A percentile compares a stretch with the other conserved stretches of the same genome.
Conservation (phyloP, 2,888 invertebrate genomes). For the Rotaria sp. region DNA sequence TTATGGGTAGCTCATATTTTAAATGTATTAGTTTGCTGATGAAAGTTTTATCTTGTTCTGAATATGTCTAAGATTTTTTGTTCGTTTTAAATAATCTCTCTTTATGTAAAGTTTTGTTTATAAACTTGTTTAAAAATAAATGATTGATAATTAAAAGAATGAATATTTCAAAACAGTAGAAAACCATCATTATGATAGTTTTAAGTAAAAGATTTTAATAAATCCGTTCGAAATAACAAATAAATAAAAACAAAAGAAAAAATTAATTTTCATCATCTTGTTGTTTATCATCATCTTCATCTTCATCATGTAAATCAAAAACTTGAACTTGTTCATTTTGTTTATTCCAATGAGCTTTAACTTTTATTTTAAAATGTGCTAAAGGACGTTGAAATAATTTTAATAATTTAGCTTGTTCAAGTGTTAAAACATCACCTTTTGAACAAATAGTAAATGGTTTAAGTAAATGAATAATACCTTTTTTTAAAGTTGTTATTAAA, state of each 20-base stretch:
- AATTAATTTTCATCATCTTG: constrained; percentile 19
- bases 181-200: neutral
- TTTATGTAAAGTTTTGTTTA: too few species aligned
- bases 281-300: neutral
- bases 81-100: too few species aligned
- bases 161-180: neutral
- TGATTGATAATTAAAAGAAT: neutral
- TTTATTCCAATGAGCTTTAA: constrained; percentile 74
- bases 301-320: constrained; percentile 32
- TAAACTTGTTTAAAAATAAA: too few species aligned
- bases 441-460: constrained; percentile 78
- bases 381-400: constrained; percentile 73
- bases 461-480: constrained; percentile 69
- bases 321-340: constrained; percentile 55
- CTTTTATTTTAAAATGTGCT: constrained; percentile 73
- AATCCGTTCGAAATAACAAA: neutral
- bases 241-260: neutral
- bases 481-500: constrained; percentile 74
- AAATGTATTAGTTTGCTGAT: too few species aligned
- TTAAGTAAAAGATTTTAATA: neutral
- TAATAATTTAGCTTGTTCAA: constrained; percentile 86
- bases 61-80: too few species aligned
- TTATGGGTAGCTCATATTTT: too few species aligned
- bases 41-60: too few species aligned
- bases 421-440: constrained; percentile 71